Base-by-base conservation (phyloP, 1,140 invertebrate genomes). In the Manduca sexta region DNA sequence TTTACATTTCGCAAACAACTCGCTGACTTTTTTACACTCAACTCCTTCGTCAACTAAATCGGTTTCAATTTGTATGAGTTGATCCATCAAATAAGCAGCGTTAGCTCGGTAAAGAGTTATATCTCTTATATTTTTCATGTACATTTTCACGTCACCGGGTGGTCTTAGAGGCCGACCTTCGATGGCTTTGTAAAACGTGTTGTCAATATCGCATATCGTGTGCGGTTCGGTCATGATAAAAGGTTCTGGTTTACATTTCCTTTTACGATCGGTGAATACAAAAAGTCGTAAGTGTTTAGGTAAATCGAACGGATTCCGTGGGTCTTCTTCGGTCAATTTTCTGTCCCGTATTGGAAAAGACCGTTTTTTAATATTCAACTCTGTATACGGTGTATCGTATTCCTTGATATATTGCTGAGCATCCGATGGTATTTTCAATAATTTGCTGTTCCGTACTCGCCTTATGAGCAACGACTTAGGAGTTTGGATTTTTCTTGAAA, bases 191-290 rank as follows among this genome's bases (percentile, higher is more conserved):
- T 49, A 65, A 21, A 69, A 69, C 12, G 26, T 33, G 17, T 50
- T 18, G 49, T 69, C 57, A 13, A 64, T 34, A 37, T 69, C 61
- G 35, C 61, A 61, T 16, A 69, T 49, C 6, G 61, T 62, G 21
- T 55, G 44, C 13, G 41, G 40, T 30, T 63, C 54, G 17, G 13
- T 43, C 46, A 48, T 50, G 2, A 53, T 52, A 14, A 33, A 39
- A 14, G 59, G 54, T 16, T 41, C 41, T 8, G 14, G 29, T 40
- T 48, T 56, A 8, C 14, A 33, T 44, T 52, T 54, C 10, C 31
- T 52, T 10, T 38, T n/a, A 2, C 30, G 13, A 16, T 42, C 35
- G 7, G 37, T 49, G 12, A 38, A 35, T 16, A 13, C 42, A 40
- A 50, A 54, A 13, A 56, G 8, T 39, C 52, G 39, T 3, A 41